Base-by-base conservation (phyloP, 2,113 vertebrate genomes). In the Thymallus thymallus region DNA sequence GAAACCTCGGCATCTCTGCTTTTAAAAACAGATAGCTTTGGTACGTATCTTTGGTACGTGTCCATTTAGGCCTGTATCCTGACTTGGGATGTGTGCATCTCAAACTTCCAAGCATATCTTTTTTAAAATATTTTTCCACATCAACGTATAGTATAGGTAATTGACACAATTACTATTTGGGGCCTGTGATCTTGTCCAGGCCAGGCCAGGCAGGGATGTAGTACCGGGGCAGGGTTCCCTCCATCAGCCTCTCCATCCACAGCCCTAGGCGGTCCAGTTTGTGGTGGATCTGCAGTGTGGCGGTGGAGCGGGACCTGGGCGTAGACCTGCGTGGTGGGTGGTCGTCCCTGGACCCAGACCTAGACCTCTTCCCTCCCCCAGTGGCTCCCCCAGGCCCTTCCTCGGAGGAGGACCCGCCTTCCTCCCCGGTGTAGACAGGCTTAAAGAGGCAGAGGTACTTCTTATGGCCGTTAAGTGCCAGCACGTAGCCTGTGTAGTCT, bases 361-460 rank as follows among this genome's bases (percentile, higher is more conserved):
- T 89, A 0, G 82, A 83, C 60, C 88, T 84, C 14, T 91, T 79
- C 18, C 63, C 84, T 14, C 91, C 79, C 20, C 63, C 84, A 1
- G 73, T 41, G 0, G 68, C 0, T 3, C 3, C 81, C 10, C 82
- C 48, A 18, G 48, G 48, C 48, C 48, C 87, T 0, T 91, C 88
- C 3, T 95, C 95, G 51, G 95, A 88, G 0, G 92, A 83, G 0
- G 77, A 78, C 72, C 89, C 95, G 6, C 84, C 83, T 65, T 96
- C 96, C 5, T 94, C 94, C 0, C 92, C 91, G 0, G 93, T 96
- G 83, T 94, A 96, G 75, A 93, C 92, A 1, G 97, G 97, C 87
- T 94, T 97, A 77, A 99, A 99, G 58, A 99, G 95, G 81, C 98
- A 99, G 76, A 98, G 94, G 90, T 98, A 99, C 64, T 98, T 98